Evolutionary conservation across 2,113 vertebrate genomes (phyloP), one percentile per base, ranked within the genome.

Genomic region (Etheostoma spectabile): DNA sequence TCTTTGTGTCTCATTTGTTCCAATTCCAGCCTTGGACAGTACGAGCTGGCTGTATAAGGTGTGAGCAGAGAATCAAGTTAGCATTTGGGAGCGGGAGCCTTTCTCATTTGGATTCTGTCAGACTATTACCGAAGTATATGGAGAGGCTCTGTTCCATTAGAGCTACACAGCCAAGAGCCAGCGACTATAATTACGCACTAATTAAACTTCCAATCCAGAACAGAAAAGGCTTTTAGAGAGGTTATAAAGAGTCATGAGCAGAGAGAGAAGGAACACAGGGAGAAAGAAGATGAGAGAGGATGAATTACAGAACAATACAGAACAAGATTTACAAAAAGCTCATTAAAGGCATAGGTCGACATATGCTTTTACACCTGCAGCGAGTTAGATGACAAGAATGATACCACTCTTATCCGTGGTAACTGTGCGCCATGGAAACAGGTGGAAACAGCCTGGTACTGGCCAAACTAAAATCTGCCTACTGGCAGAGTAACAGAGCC

Each of bases 121-220:
- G 80, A 71, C 83, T 79, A 74, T 78, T 79, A 83, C 51, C 4
- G 59, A 68, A 74, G 79, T 85, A 73, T 71, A 80, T 60, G 69
- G 59, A 84, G 85, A 77, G 61, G 69, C 82, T 85, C 86, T 70
- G 81, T 83, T 89, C 86, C 79, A 90, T 91, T 86, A 87, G 51
- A 82, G 86, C 82, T 68, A 71, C 80, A 73, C 83, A 76, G 89
- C 85, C 85, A 85, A 82, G 81, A 87, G 86, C 83, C 35, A 11
- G 48, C 24, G 60, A 85, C 79, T 77, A 83, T 89, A 92, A 93
- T 92, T 90, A 92, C 80, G 72, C 64, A 71, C 76, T 86, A 85
- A 91, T 91, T 90, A 83, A 88, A 80, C 80, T 76, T 79, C 77
- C 53, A 55, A 67, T 88, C 79, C 66, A 80, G 63, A 87, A 72